Evolutionary conservation across 2,113 vertebrate species (phyloP), one percentile per base, ranked within the genome.

Genomic region (Ptyas mucosa): DNA sequence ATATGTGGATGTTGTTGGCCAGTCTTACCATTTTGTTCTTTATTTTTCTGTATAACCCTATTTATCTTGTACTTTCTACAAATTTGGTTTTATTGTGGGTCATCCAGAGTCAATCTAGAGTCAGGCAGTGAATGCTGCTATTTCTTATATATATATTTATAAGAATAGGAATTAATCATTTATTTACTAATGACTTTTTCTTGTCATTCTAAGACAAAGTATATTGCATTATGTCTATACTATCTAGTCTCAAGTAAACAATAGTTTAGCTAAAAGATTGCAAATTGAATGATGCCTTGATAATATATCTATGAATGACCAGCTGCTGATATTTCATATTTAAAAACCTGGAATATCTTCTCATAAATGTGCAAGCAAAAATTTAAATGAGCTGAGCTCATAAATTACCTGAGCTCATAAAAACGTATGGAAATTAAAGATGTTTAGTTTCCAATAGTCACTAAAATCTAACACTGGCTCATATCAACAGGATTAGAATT

Each of bases 91-190:
- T 39, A 81, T 81, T 39, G 34, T 21, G 69, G 34, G 18, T 39
- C n/a, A 34, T 39, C 34, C 15, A 81, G 7, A 81, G 69, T 39
- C 69, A 81, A 18, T 81, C 18, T 81, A 39, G 69, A 39, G 69
- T 81, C 6, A 39, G 69, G 2, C 34, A 81, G 34, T 81, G 34
- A 90, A 90, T 39, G 20, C 69, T 85, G 69, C n/a, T 34, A 88
- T 87, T 58, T 69, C 51, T 61, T 90, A 61, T 61, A 86, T 61
- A 86, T n/a, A 90, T 93, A n/a, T 54, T 90, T 90, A 85, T 58
- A 29, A 58, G n/a, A 58, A 7, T 85, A n/a, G 51, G 51, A 54
- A 85, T 7, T 81, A 8, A 39, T 39, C 69, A 81, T 39, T 39
- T 81, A 39, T 39, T 39, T 81, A 81, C 6, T 34, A 81, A 39